phyloP scores from a whole-genome alignment of 2,797 vertebrate species.

The Chromobotia macracanthus region DNA sequence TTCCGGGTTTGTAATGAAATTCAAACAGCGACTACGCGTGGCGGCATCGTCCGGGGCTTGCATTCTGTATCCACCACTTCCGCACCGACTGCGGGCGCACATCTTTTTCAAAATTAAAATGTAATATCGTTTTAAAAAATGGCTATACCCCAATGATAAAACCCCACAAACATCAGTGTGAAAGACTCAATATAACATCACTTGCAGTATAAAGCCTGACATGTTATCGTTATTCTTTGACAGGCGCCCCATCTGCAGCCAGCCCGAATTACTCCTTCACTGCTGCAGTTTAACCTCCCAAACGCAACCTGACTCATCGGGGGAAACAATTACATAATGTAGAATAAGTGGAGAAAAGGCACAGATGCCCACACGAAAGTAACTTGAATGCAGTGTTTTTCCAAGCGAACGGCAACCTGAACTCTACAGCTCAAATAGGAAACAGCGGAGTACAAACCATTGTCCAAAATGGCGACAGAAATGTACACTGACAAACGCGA shows the following conservation, averaged over 20 bases:
- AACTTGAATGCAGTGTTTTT: background rate
- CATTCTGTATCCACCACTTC: background rate
- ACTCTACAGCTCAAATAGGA: background rate
- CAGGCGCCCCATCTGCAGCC: background rate
- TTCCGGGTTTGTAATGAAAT: too few relatives aligned
- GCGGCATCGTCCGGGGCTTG: conserved; percentile 19
- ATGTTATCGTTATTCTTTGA: background rate
- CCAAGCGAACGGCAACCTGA: background rate
- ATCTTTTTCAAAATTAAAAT: background rate
- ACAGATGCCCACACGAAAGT: too few relatives aligned
- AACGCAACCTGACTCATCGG: background rate
- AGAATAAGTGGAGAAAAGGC: conserved; percentile 43
- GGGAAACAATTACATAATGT: background rate
- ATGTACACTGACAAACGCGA: conserved; percentile 1
- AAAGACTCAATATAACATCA: too few relatives aligned
- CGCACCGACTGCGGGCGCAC: background rate
- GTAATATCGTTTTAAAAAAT: too few relatives aligned
- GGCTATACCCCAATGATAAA: too few relatives aligned
- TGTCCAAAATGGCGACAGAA: conserved; percentile 62
- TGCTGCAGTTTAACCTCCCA: background rate
- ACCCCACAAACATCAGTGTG: too few relatives aligned
- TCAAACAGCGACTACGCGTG: conserved; percentile 4
- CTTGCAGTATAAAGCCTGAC: too few relatives aligned
- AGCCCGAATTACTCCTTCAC: background rate
- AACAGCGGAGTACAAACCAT: conserved; percentile 23